Evolutionary conservation across 2,797 vertebrate genomes (phyloP), one percentile per base, ranked within the genome.

Genomic region (Clarias pachynema): DNA sequence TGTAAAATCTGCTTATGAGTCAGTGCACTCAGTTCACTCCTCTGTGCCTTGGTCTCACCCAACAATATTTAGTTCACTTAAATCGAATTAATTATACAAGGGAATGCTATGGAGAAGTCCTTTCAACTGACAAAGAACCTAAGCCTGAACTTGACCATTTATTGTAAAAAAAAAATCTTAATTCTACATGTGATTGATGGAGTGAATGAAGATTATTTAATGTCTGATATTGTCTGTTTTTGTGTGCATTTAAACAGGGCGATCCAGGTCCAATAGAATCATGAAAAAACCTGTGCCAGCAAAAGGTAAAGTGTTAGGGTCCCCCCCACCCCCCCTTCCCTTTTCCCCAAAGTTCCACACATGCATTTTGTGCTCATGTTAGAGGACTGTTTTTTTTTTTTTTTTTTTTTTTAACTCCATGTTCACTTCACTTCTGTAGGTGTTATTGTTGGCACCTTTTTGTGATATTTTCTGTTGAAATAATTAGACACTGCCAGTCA

Each of bases 241-340:
- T 83, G 31, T 63, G 40, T 83, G 79, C 20, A 29, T 44, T 31
- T 75, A 83, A 65, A 37, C 63, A 89, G 89, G 63, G 44, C 85
- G 91, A 91, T 92, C 92, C 89, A 24, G 18, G 89, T 92, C 91
- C 89, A 90, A 86, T 90, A 93, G 90, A 95, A 97, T 92, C 94
- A 97, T 98, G 96, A 96, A 96, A 96, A 98, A 97, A 89, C 96
- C 96, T 88, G 94, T 96, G 91, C 95, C 94, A 92, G 96, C 95
- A 81, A 98, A 97, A 97, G 96, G 97, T 97, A 93, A 92, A 70
- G 62, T 79, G 1, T 14, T 63, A 16, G 1, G 12, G 1, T 37
- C 31, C 18, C 2, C 37, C n/a, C 44, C 9, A 8, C 44, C 44
- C 1, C 10, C 44, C 44, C 1, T 22, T 65, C 9, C 10, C 26